A percentile compares a stretch with the other conserved stretches of the same genome.
Conservation (phyloP, 2,113 vertebrate genomes). For the Pica pica region DNA sequence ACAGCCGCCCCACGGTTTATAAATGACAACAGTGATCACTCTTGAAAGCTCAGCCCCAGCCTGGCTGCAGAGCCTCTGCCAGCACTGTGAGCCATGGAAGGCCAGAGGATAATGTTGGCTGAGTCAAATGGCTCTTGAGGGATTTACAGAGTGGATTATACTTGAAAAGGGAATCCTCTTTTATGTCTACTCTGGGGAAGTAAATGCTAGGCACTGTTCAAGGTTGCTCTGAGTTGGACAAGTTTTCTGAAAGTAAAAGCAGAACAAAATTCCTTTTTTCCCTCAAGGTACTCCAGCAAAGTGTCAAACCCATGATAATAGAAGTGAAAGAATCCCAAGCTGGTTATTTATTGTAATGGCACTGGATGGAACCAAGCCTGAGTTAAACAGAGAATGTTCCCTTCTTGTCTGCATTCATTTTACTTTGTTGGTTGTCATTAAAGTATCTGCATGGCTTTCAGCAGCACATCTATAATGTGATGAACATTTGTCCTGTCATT, state of each 20-base stretch:
- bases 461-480: not conserved
- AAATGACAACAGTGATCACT: not conserved
- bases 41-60: not conserved
- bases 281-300: not conserved
- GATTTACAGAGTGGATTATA: slow-evolving; percentile 45
- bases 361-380: not conserved
- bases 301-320: not conserved
- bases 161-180: slow-evolving; percentile 59
- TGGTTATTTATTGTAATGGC: not conserved
- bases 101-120: slow-evolving; percentile 33
- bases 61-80: not conserved
- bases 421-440: not conserved
- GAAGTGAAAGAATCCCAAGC: not conserved
- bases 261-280: not conserved
- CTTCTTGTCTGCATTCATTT: not conserved
- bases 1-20: not conserved
- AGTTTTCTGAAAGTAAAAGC: slow-evolving; percentile 1
- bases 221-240: not conserved
- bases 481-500: not conserved
- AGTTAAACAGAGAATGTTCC: not conserved
- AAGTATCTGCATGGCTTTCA: not conserved
- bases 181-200: slow-evolving; percentile 24
- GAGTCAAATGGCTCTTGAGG: slow-evolving; percentile 49
- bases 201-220: not conserved
- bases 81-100: slow-evolving; percentile 17